Base-by-base conservation (phyloP, 2,888 invertebrate species). In the Tinea semifulvella region DNA sequence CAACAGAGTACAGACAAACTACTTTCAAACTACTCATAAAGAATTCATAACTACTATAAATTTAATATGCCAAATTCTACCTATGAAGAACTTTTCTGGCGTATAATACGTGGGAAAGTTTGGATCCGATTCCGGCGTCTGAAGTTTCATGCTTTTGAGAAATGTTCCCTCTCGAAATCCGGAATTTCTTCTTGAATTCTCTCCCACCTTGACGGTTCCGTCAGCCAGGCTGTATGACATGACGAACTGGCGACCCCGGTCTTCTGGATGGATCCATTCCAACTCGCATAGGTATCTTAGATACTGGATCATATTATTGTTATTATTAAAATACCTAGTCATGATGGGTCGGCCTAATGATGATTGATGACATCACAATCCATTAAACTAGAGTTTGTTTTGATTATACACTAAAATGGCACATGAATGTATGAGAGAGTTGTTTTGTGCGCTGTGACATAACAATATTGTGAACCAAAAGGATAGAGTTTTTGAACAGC, bases 201-300 rank as follows among this genome's bases (percentile, higher is more conserved):
- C 95, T 46, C 84, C 84, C 46, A 95, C 89, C 53, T 84, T 83
- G 55, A 93, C 84, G 48, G 86, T 86, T 44, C 92, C 90, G 54
- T 93, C 90, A 3, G 88, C 85, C 31, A 94, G 79, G 46, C 86
- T 86, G 69, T 92, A 94, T 2, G 87, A 84, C 26, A 95, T 61
- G 26, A 93, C 82, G 63, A 95, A 95, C 51, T 85, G 77, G 20
- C 95, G 84, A 2, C 86, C 86, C 20, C 81, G 66, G 65, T 94
- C 93, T 58, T 93, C 92, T 0, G 91, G 91, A 58, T 90, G 88
- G 3, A 89, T 85, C 49, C 87, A 88, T 54, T 93, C 91, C 80
- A 94, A 79, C 47, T 86, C 82, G 61, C 91, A 90, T 43, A 88
- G 85, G 61, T 92, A 94, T 28, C 92, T 84, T 0, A 92, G 75